Conservation (phyloP, 2,797 vertebrate genomes). For the Octomys mimax region DNA sequence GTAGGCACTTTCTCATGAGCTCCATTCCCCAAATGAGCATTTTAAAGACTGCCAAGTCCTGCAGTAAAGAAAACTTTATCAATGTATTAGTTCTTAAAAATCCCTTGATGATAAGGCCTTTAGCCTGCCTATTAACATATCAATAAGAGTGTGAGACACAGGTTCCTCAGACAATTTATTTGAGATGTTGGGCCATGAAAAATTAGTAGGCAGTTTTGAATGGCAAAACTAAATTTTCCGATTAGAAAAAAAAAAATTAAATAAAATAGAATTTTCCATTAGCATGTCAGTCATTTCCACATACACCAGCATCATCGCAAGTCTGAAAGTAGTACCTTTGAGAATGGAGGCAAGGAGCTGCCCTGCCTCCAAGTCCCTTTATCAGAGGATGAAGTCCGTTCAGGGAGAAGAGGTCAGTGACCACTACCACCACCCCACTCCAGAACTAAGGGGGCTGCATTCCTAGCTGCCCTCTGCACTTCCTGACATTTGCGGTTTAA, state of each 20-base stretch:
- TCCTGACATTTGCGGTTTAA: conserved; percentile 84
- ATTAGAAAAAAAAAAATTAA: neutral
- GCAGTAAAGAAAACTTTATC: neutral
- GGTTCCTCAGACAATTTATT: conserved; percentile 55
- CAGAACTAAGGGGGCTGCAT: conserved; percentile 66
- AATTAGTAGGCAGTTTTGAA: conserved; percentile 47
- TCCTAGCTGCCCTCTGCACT: conserved; percentile 63
- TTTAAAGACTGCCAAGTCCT: neutral
- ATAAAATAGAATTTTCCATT: neutral
- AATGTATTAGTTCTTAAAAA: conserved; percentile 1
- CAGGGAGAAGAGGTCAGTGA: neutral
- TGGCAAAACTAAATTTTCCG: conserved; percentile 35
- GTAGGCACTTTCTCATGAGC: neutral
- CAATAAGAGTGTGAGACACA: neutral
- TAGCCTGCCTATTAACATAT: neutral
- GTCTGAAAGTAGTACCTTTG: neutral
- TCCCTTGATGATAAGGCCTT: neutral
- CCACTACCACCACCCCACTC: neutral
- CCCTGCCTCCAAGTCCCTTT: neutral
- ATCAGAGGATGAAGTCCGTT: conserved; percentile 45
- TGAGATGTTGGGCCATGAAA: neutral
- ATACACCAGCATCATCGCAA: neutral
- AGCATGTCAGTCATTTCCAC: neutral
- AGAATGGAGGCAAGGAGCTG: neutral
- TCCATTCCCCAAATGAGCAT: neutral